Percentiles rank a stretch among this genome's conserved stretches.
These are phyloP conservation scores for Austrofundulus limnaeus DNA, from an alignment of 2,113 vertebrate species.

Conservation along the genomic window DNA sequence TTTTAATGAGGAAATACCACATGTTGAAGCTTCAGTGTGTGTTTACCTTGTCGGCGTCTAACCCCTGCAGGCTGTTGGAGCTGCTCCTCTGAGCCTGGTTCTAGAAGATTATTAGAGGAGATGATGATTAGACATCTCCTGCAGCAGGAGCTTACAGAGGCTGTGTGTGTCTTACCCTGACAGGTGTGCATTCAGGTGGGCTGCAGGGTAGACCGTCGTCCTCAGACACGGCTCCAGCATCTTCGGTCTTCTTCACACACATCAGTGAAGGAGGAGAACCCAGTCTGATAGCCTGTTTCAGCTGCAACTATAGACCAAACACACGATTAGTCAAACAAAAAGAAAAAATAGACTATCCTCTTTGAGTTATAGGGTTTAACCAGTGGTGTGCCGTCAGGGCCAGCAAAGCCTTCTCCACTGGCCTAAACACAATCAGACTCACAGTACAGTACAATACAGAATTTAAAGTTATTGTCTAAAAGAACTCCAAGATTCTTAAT, in stretches of 20 bases:
- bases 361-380: too few species aligned
- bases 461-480: too few species aligned
- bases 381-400: too few species aligned
- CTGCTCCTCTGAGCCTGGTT: slow-evolving; percentile 75
- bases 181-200: slow-evolving; percentile 77
- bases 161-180: slow-evolving; percentile 50
- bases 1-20: too few species aligned
- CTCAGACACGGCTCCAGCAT: slow-evolving; percentile 77
- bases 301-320: slow-evolving; percentile 64
- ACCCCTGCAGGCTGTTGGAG: slow-evolving; percentile 82
- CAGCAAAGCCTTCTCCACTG: too few species aligned
- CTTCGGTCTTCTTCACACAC: slow-evolving; percentile 76
- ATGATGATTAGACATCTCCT: neutral
- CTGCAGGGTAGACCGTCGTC: slow-evolving; percentile 82
- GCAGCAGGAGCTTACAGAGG: neutral
- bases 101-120: slow-evolving; percentile 38
- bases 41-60: slow-evolving; percentile 84
- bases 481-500: too few species aligned
- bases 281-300: slow-evolving; percentile 79
- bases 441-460: too few species aligned
- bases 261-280: slow-evolving; percentile 78
- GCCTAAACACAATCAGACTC: too few species aligned
- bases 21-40: neutral
- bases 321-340: neutral
- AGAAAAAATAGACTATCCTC: too few species aligned